A percentile compares a stretch with the other conserved stretches of the same genome.
These are phyloP conservation scores for Cirrhinus molitorella DNA, from an alignment of 2,797 vertebrate genomes.

Conservation along the genomic window DNA sequence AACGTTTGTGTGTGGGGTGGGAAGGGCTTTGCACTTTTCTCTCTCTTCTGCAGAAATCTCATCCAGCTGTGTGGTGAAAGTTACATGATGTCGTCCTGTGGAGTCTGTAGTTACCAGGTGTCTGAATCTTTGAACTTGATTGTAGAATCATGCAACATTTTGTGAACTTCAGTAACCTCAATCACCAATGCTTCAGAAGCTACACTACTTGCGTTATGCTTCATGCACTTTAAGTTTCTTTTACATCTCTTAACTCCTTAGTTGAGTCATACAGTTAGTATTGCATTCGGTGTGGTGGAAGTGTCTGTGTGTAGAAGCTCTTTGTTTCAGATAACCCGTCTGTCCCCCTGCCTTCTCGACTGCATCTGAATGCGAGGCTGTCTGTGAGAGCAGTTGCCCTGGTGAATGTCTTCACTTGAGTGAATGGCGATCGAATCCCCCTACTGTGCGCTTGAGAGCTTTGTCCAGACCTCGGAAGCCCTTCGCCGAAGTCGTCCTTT, in stretches of 20 bases:
- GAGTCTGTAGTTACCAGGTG: constrained; percentile 77
- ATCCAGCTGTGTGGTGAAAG: constrained; percentile 70
- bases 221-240: constrained; percentile 68
- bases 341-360: constrained; percentile 80
- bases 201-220: constrained; percentile 68
- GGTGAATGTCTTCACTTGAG: constrained; percentile 75
- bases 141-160: constrained; percentile 70
- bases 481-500: constrained; percentile 75
- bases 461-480: constrained; percentile 73
- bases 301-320: constrained; percentile 80
- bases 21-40: constrained; percentile 74
- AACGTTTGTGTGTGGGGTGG: constrained; percentile 66
- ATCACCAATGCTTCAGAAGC: constrained; percentile 75
- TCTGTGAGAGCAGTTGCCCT: constrained; percentile 81
- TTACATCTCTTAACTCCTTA: constrained; percentile 76
- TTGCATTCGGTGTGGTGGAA: constrained; percentile 76
- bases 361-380: constrained; percentile 84
- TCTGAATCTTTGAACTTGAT: constrained; percentile 62
- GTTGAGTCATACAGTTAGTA: constrained; percentile 75
- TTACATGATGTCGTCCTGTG: constrained; percentile 72
- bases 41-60: constrained; percentile 75
- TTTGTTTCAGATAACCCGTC: constrained; percentile 86
- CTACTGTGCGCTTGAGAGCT: constrained; percentile 80
- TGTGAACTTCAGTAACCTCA: constrained; percentile 72
- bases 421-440: constrained; percentile 78